Evolutionary conservation across 2,113 vertebrate genomes (phyloP).

Genomic region (Ageneiosus marmoratus): DNA sequence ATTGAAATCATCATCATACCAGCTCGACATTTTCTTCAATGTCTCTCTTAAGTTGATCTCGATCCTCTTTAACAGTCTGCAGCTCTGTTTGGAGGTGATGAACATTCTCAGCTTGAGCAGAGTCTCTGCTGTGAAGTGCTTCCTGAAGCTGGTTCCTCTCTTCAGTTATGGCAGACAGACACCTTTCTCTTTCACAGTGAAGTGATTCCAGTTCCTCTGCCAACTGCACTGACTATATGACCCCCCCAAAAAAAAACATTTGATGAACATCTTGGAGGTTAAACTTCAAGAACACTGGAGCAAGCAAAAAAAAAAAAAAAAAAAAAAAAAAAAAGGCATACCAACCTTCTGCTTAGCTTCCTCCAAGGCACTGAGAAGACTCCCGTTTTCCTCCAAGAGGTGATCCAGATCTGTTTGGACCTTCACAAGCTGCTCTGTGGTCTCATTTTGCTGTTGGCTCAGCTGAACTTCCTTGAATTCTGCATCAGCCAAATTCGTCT

Average conservation of each 20-base stretch:
- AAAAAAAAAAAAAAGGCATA: no score
- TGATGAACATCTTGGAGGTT: background rate
- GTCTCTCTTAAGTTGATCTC: constrained; percentile 59
- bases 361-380: constrained; percentile 15
- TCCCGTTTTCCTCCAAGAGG: constrained; percentile 13
- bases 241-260: background rate
- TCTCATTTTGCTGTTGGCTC: constrained; percentile 50
- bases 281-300: background rate
- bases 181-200: constrained; percentile 41
- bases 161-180: constrained; percentile 11
- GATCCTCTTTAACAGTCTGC: constrained; percentile 46
- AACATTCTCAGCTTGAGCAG: background rate
- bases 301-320: background rate
- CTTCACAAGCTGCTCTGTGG: constrained; percentile 60
- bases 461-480: constrained; percentile 60
- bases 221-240: constrained; percentile 29
- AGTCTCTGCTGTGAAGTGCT: background rate
- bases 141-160: constrained; percentile 57
- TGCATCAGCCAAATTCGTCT: constrained; percentile 53
- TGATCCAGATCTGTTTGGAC: constrained; percentile 49
- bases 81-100: constrained; percentile 27
- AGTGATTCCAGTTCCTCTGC: constrained; percentile 51
- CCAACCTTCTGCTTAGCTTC: constrained; percentile 32
- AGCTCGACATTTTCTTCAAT: constrained; percentile 61
- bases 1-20: constrained; percentile 48